Base-by-base conservation (phyloP, 2,888 invertebrate species). In the Ectemnius lituratus region DNA sequence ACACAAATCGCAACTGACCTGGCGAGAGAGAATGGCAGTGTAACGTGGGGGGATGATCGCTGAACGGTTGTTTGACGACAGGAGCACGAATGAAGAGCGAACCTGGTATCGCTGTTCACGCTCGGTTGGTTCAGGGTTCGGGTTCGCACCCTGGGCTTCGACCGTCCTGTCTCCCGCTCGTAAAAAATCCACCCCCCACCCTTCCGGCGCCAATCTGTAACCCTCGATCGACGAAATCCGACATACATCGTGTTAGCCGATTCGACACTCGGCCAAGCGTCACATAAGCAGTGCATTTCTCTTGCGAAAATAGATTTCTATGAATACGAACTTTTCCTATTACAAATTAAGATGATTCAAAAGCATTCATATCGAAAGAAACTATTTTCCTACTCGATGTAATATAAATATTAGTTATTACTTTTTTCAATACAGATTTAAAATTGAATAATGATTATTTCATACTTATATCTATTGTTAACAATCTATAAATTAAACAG, bases 41-140 rank as follows among this genome's bases (percentile, higher is more conserved):
- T 65, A 52, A 64, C 69, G 75, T 57, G 69, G 67, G 69, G 75
- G 81, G 82, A 79, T 73, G 80, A 79, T 67, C 75, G 78, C 79
- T 82, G 85, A 85, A 85, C 82, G 83, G 81, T 81, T 84, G 84
- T 82, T 85, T 82, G 80, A 85, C 84, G 84, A 79, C 80, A 70
- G 79, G 75, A 74, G 68, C 73, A 72, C 80, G 76, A 82, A 81
- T 78, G 80, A 81, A 81, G 81, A 83, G 84, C 84, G 84, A 84
- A 86, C 84, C 84, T 86, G 88, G 88, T 89, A 89, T 89, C 89
- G 85, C 88, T 8, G 86, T 89, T 89, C 86, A 89, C 89, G 87
- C 85, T 89, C 84, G 85, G 82, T 86, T 89, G 89, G 86, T 64
- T 82, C 84, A 71, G 82, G 84, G 83, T 84, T 86, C 84, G 84